Base-by-base conservation (phyloP, 2,113 vertebrate species). In the Falcunculus frontatus region DNA sequence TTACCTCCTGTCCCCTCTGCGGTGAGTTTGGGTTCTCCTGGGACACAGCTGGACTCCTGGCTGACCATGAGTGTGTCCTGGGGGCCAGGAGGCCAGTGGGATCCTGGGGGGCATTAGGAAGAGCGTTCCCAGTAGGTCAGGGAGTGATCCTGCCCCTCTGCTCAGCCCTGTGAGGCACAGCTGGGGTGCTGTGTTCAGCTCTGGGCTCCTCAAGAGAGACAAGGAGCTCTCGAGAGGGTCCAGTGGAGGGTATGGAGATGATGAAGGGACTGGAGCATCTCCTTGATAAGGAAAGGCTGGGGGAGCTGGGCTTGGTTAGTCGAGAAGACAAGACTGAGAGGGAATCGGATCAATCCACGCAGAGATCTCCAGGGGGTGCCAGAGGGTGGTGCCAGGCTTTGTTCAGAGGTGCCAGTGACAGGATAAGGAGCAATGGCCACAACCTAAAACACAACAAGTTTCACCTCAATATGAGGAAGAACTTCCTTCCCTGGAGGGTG, bases 1-100 rank as follows among this genome's bases (percentile, higher is more conserved):
- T 60, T 99, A 99, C 93, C 98, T 99, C 5, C 98, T 99, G 5
- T 99, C 99, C 30, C 99, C 99, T 12, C 97, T 99, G 96, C 98
- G 99, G 99, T 99, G 95, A 97, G 97, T 42, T 55, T 13, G 39
- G 9, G 2, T 19, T 74, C 67, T 85, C 47, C 49, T 50, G 77
- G 26, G 42, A 15, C 37, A 60, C 57, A 47, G 50, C 62, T 56
- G 44, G 2, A 2, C 39, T 35, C 50, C 60, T 37, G 23, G n/a
- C 46, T 47, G 41, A 7, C 57, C 57, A 7, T 2, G 20, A 32
- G 42, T 1, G 37, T 35, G 53, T 67, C 21, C 83, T 57, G 60
- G 16, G 25, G 46, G 27, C 27, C 53, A 44, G 15, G 20, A 56
- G 49, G 29, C 10, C 21, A 4, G 0, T 19, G 44, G 59, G 15